Evolutionary conservation across 2,888 invertebrate species (phyloP).

Genomic region (Melanchra persicariae): DNA sequence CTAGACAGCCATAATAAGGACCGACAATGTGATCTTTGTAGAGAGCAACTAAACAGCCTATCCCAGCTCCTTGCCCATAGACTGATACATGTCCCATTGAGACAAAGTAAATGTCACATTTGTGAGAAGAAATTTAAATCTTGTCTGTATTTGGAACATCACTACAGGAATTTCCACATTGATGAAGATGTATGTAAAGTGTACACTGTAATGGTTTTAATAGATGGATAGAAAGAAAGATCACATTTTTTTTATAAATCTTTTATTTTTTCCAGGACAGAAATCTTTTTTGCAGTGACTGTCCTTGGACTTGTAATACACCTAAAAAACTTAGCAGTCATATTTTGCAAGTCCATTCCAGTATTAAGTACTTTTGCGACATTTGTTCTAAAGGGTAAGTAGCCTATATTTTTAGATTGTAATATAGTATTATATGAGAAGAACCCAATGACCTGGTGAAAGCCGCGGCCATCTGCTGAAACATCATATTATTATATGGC

Average conservation of each 20-base stretch:
- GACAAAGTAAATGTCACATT: conserved; percentile 74
- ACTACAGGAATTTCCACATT: conserved; percentile 76
- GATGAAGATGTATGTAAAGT: conserved; percentile 74
- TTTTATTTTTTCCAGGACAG: conserved; percentile 68
- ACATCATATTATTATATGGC: no score
- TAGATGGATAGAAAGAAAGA: not conserved
- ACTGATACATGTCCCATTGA: conserved; percentile 71
- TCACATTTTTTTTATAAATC: not conserved
- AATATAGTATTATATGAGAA: not conserved
- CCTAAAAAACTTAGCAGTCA: conserved; percentile 72
- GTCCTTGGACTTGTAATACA: conserved; percentile 64
- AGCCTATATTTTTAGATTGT: not conserved
- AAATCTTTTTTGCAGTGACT: conserved; percentile 71
- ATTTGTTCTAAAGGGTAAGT: conserved; percentile 77
- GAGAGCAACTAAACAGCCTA: conserved; percentile 66
- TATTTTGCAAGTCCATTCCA: conserved; percentile 64
- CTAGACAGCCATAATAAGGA: conserved; percentile 73
- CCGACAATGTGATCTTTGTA: conserved; percentile 72
- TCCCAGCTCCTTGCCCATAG: conserved; percentile 78
- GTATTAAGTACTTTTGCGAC: conserved; percentile 73
- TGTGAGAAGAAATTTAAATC: conserved; percentile 69
- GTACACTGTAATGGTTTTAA: not conserved
- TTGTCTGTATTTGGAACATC: conserved; percentile 72
- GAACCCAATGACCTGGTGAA: not conserved
- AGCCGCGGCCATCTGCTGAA: no score